These are phyloP conservation scores for Amorpha juglandis DNA, from an alignment of 2,888 invertebrate genomes.

Conservation along the genomic window DNA sequence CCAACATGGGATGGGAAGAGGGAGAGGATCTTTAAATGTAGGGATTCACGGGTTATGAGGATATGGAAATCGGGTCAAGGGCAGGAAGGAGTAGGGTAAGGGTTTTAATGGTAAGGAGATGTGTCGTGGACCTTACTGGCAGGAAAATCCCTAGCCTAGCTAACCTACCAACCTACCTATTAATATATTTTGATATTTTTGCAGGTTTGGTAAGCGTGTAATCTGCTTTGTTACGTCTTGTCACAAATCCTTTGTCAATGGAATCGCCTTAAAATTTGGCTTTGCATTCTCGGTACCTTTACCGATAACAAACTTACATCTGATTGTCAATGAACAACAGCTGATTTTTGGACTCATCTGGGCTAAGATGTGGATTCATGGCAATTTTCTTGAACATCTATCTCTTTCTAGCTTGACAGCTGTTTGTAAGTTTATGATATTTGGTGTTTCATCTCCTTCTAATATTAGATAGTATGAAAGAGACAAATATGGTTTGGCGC, in stretches of 20 bases:
- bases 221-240: not conserved
- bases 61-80: no score
- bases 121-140: no score
- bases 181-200: no score
- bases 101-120: no score
- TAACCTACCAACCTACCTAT: no score
- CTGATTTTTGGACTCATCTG: slow-evolving; percentile 62
- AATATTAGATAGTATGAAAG: slow-evolving; percentile 23
- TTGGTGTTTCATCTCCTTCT: slow-evolving; percentile 34
- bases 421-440: not conserved
- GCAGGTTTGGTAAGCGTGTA: no score
- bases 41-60: no score
- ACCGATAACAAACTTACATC: slow-evolving; percentile 1
- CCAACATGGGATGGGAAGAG: no score
- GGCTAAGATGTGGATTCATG: slow-evolving; percentile 56
- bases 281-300: not conserved
- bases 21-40: no score
- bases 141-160: no score
- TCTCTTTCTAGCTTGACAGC: slow-evolving; percentile 41
- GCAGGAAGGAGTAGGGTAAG: no score
- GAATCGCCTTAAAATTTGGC: not conserved
- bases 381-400: slow-evolving; percentile 38
- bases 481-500: slow-evolving; percentile 30
- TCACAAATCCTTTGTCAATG: no score
- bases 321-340: slow-evolving; percentile 50